Evolutionary conservation across 2,888 invertebrate genomes (phyloP).

Genomic region (Athalia circularis): DNA sequence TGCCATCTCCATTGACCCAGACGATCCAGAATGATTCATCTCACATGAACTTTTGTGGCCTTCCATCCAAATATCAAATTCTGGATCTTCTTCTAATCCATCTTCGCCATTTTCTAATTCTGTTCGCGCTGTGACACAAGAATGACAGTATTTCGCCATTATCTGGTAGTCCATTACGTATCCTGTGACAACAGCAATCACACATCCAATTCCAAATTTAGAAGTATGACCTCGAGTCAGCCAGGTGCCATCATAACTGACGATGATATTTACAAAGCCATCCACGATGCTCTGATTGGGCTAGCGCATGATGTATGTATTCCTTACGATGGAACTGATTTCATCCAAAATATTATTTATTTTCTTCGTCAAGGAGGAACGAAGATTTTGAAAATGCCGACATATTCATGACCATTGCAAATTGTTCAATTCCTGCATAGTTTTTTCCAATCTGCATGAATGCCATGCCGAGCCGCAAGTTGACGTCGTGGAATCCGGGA

Average conservation of each 20-base stretch:
- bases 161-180: constrained; percentile 51
- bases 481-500: constrained; percentile 12
- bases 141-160: constrained; percentile 53
- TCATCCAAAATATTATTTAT: not conserved
- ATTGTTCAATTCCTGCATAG: constrained; percentile 34
- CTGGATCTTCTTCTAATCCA: constrained; percentile 49
- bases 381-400: constrained; percentile 8
- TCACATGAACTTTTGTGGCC: constrained; percentile 35
- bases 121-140: constrained; percentile 47
- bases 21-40: constrained; percentile 42
- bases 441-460: constrained; percentile 6
- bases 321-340: not conserved
- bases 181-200: constrained; percentile 50
- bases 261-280: constrained; percentile 40
- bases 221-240: constrained; percentile 52
- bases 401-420: constrained; percentile 27
- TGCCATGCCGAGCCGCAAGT: constrained; percentile 18
- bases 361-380: not conserved
- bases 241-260: constrained; percentile 53
- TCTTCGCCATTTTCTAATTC: no score
- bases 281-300: not conserved
- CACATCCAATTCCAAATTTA: constrained; percentile 52
- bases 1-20: constrained; percentile 46
- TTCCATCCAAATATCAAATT: constrained; percentile 50
- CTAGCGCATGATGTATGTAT: not conserved